A percentile compares a stretch with the other conserved stretches of the same genome.
phyloP scores from a whole-genome alignment of 2,113 vertebrate species.

The Rhizomys pruinosus region DNA sequence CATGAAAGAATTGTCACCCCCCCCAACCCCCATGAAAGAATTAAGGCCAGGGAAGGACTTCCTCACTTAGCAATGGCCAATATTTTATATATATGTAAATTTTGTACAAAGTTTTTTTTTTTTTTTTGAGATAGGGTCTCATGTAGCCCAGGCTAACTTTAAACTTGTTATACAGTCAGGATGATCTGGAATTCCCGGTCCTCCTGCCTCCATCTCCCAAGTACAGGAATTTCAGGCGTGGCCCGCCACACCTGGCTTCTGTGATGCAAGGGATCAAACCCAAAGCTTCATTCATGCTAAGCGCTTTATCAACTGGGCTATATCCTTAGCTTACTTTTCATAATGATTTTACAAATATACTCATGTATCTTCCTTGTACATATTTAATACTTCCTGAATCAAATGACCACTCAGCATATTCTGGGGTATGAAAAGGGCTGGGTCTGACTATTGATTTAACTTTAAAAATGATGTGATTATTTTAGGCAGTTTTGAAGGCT shows the following conservation, averaged over 20 bases:
- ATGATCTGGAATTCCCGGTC: neutral
- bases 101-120: neutral
- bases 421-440: neutral
- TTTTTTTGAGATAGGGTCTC: neutral
- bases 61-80: neutral
- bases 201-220: neutral
- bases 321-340: neutral
- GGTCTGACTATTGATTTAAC: neutral
- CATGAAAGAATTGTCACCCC: too few species aligned
- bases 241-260: too few species aligned
- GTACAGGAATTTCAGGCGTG: neutral
- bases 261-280: neutral
- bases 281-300: neutral
- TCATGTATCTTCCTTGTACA: neutral
- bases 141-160: neutral
- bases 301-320: too few species aligned
- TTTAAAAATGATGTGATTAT: neutral
- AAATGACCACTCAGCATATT: neutral
- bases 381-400: neutral
- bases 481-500: neutral
- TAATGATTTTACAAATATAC: neutral
- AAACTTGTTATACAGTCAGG: neutral
- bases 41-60: neutral
- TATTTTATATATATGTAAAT: neutral
- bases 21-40: neutral